These are phyloP conservation scores for Silurus glanis DNA, from an alignment of 2,113 vertebrate genomes.

Conservation along the genomic window DNA sequence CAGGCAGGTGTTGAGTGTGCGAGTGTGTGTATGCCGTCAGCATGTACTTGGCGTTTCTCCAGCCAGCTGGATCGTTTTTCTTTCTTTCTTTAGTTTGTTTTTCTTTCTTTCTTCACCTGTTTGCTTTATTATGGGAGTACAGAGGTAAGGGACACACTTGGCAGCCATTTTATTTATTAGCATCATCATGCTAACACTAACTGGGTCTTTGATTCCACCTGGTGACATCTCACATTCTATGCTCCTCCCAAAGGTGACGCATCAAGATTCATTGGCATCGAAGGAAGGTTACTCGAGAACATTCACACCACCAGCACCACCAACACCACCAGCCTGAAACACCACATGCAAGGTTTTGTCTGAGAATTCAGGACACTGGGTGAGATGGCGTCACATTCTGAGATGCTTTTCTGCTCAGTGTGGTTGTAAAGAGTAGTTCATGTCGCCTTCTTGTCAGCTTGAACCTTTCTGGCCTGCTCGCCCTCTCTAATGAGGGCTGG, in stretches of 20 bases:
- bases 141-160: slow-evolving; percentile 28
- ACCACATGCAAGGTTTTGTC: too few relatives aligned
- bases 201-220: too few relatives aligned
- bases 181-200: too few relatives aligned
- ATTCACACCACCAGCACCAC: too few relatives aligned
- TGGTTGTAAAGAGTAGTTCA: background rate
- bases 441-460: background rate
- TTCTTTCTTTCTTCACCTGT: slow-evolving; percentile 67
- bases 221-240: too few relatives aligned
- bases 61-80: slow-evolving; percentile 67
- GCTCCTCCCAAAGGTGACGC: too few relatives aligned
- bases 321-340: too few relatives aligned
- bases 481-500: background rate
- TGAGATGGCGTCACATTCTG: background rate
- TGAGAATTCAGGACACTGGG: too few relatives aligned
- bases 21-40: slow-evolving; percentile 82
- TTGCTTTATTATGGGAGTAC: slow-evolving; percentile 72
- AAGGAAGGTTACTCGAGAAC: too few relatives aligned
- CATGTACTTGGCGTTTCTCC: slow-evolving; percentile 85
- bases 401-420: background rate
- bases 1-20: slow-evolving; percentile 91
- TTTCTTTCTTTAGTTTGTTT: background rate
- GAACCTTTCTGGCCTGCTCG: background rate
- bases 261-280: too few relatives aligned
- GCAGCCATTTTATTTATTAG: background rate